phyloP scores from a whole-genome alignment of 1,140 invertebrate genomes.

The Formica exsecta region DNA sequence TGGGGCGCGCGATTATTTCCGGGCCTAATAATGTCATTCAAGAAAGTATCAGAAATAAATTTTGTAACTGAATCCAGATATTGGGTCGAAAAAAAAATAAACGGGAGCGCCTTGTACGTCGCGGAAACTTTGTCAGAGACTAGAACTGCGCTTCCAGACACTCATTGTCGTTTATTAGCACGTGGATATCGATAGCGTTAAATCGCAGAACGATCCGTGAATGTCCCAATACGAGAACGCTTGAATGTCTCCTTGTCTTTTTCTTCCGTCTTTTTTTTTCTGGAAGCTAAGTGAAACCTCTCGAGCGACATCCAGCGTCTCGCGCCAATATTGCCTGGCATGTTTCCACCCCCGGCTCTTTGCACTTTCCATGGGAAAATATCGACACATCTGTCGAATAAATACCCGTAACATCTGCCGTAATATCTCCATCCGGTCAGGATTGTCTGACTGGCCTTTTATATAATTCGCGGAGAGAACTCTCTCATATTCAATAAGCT shows the following conservation, averaged over 20 bases:
- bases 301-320: slow-evolving; percentile 55
- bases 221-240: slow-evolving; percentile 13
- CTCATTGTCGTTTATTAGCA: slow-evolving; percentile 30
- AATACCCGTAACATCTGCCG: slow-evolving; percentile 80
- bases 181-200: slow-evolving; percentile 25
- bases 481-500: slow-evolving; percentile 48
- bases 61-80: slow-evolving; percentile 25
- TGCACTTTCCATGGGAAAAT: slow-evolving; percentile 73
- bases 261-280: background rate
- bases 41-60: slow-evolving; percentile 53
- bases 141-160: background rate
- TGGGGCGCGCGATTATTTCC: slow-evolving; percentile 50
- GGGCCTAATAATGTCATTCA: slow-evolving; percentile 40
- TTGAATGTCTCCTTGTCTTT: background rate
- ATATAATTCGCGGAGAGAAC: slow-evolving; percentile 31
- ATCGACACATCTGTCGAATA: slow-evolving; percentile 83
- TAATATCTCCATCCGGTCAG: slow-evolving; percentile 71
- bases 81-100: background rate
- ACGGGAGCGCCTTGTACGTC: background rate
- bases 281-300: slow-evolving; percentile 53
- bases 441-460: slow-evolving; percentile 56
- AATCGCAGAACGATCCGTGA: slow-evolving; percentile 35
- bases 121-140: background rate
- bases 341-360: slow-evolving; percentile 68
- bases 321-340: slow-evolving; percentile 76